Conservation (phyloP, 2,113 vertebrate genomes). For the Cynocephalus volans region DNA sequence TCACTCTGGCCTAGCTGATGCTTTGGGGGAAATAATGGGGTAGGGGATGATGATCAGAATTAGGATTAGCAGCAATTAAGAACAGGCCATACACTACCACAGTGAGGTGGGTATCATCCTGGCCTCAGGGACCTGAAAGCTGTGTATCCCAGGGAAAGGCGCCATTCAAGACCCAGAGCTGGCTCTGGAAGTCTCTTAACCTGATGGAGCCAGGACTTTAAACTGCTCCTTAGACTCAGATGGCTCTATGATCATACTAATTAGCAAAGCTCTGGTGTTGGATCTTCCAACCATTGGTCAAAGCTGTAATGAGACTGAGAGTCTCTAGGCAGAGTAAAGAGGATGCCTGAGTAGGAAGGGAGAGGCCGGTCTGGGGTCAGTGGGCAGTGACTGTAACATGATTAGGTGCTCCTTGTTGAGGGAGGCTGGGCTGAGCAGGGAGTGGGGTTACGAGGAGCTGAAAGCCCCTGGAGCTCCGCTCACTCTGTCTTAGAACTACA, state of each 20-base stretch:
- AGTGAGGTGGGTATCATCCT: conserved; percentile 27
- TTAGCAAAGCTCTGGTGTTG: conserved; percentile 82
- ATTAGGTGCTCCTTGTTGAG: conserved; percentile 64
- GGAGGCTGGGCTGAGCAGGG: background rate
- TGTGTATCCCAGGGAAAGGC: background rate
- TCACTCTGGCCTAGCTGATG: conserved; percentile 50
- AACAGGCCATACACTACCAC: conserved; percentile 52
- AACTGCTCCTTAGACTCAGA: conserved; percentile 64
- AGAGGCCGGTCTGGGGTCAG: background rate
- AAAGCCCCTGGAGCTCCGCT: conserved; percentile 7
- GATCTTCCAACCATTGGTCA: conserved; percentile 60
- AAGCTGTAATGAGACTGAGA: conserved; percentile 74
- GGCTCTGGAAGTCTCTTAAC: background rate
- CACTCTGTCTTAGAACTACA: conserved; percentile 79
- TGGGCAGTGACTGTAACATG: conserved; percentile 76
- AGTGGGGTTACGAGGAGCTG: conserved; percentile 45
- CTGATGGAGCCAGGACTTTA: conserved; percentile 10
- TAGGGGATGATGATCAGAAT: conserved; percentile 30
- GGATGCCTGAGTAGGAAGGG: background rate
- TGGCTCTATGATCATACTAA: background rate
- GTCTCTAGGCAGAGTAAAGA: conserved; percentile 71
- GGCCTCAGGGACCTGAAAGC: conserved; percentile 31
- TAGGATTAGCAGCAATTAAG: conserved; percentile 76
- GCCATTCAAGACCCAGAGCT: conserved; percentile 15
- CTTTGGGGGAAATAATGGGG: conserved; percentile 73